Conservation (phyloP, 30 jellyfish, hydroid and myxozoan species). For the Nemopilema nomurai region DNA sequence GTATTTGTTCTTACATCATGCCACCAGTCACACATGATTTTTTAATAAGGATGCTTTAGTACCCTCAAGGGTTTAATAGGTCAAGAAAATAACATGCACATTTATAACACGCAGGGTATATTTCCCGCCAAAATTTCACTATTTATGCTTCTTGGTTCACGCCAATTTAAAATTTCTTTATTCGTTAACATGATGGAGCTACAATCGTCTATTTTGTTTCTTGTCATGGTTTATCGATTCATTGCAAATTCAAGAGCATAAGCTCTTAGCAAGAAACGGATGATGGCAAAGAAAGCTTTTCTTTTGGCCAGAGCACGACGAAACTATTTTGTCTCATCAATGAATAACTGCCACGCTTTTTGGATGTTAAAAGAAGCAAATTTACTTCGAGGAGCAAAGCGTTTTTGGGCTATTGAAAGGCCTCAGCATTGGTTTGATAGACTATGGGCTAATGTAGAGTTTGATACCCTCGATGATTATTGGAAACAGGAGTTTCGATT, state of each 20-base stretch:
- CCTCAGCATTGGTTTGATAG: constrained; percentile 38
- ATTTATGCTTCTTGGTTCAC: constrained; percentile 9
- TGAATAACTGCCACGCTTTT: background rate
- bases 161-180: constrained; percentile 27
- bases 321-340: constrained; percentile 4
- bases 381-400: constrained; percentile 28
- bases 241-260: constrained; percentile 8
- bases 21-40: constrained; percentile 17
- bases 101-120: constrained; percentile 1
- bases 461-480: constrained; percentile 40
- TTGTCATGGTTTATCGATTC: background rate
- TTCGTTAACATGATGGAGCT: constrained; percentile 28
- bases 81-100: constrained; percentile 12
- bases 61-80: constrained; percentile 11
- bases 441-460: constrained; percentile 22
- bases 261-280: constrained; percentile 23
- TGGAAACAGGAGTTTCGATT: constrained; percentile 43
- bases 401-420: constrained; percentile 39
- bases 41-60: constrained; percentile 26
- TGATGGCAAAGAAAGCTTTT: constrained; percentile 29
- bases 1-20: constrained; percentile 18
- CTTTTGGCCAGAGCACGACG: constrained; percentile 17
- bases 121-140: constrained; percentile 37
- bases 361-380: constrained; percentile 4
- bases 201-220: constrained; percentile 32